Evolutionary conservation across 2,797 vertebrate genomes (phyloP).

Genomic region (Chelonia mydas): DNA sequence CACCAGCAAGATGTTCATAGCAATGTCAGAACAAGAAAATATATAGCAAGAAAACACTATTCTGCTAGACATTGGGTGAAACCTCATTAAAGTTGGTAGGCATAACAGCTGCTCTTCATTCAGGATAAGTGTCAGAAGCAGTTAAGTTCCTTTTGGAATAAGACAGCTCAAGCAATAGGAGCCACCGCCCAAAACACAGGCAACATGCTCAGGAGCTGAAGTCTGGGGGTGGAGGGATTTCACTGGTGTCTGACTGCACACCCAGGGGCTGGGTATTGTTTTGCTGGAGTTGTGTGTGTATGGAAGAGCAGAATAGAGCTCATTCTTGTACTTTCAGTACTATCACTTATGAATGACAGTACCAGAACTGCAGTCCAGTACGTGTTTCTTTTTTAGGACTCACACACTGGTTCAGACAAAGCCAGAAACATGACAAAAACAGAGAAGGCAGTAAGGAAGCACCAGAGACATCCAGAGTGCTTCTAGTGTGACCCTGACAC

Average conservation of each 20-base stretch:
- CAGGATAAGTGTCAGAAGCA: not conserved
- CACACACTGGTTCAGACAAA: not conserved
- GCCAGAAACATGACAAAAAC: not conserved
- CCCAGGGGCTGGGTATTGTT: not conserved
- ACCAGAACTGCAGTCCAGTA: not conserved
- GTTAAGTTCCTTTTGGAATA: not conserved
- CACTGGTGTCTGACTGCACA: slow-evolving; percentile 3
- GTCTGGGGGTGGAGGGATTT: not conserved
- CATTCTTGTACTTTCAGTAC: not conserved
- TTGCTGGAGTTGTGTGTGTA: not conserved
- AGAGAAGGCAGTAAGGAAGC: not conserved
- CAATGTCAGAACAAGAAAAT: not conserved
- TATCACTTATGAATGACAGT: not conserved
- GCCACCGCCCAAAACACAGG: not conserved
- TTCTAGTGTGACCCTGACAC: not conserved
- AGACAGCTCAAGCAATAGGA: not conserved
- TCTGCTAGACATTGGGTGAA: not conserved
- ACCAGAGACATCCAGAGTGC: not conserved
- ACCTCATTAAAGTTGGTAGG: not conserved
- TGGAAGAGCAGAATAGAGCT: not conserved
- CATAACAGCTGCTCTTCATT: not conserved
- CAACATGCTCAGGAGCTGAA: not conserved
- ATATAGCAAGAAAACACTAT: not conserved
- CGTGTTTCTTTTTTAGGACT: not conserved
- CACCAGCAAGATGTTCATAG: not conserved